Conservation (phyloP, 2,888 invertebrate genomes). For the Trichopoda pennipes region DNA sequence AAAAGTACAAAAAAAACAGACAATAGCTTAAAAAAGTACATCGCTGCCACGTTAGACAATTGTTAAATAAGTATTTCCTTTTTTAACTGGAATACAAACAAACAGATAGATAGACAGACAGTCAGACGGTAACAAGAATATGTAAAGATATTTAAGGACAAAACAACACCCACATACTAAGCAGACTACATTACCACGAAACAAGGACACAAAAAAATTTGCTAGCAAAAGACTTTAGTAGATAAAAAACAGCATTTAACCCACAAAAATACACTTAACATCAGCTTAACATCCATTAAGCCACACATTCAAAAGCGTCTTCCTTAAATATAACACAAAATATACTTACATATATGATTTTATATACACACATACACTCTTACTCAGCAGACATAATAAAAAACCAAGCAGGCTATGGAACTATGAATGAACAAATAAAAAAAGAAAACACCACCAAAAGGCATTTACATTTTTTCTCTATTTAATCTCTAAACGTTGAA, state of each 20-base stretch:
- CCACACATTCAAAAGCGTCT: conserved; percentile 56
- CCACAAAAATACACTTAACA: conserved; percentile 70
- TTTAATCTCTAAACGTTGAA: conserved; percentile 58
- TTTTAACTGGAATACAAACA: background rate
- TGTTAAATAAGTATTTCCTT: conserved; percentile 48
- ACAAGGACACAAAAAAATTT: conserved; percentile 29
- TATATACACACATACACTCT: conserved; percentile 5
- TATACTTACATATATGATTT: background rate
- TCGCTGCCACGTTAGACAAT: conserved; percentile 55
- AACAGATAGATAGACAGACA: too few species aligned
- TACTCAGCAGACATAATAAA: conserved; percentile 24
- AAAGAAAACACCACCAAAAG: conserved; percentile 48
- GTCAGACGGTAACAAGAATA: background rate
- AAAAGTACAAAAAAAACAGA: conserved; percentile 37
- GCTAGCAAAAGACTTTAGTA: conserved; percentile 17
- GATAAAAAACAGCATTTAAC: conserved; percentile 64
- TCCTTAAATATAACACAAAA: conserved; percentile 14
- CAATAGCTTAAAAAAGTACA: background rate
- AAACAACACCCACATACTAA: conserved; percentile 48
- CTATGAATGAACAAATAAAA: conserved; percentile 3
- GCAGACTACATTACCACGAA: conserved; percentile 1
- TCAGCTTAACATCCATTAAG: conserved; percentile 68
- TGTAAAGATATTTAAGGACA: conserved; percentile 54
- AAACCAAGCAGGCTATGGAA: conserved; percentile 25
- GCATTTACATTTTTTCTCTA: conserved; percentile 50